Evolutionary conservation across 1,140 invertebrate species (phyloP), one percentile per base, ranked within the genome.

Genomic region (Colletes latitarsis): DNA sequence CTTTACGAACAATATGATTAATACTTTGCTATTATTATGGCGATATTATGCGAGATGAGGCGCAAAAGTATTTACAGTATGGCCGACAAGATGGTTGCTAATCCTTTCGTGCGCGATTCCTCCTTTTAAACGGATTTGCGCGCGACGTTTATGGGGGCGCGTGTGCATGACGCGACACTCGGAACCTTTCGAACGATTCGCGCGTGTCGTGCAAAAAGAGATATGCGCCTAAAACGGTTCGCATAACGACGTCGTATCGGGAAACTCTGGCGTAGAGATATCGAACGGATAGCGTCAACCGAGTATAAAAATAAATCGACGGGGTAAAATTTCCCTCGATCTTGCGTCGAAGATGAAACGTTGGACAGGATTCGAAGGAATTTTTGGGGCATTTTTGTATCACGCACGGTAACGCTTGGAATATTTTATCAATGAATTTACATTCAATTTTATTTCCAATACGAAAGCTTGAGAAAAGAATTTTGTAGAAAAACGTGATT

Each of bases 111-210:
- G 30, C 30, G 53, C 69, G 68, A 79, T 77, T 55, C n/a, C 53
- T 52, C 58, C 52, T 63, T 39, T 78, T 71, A 68, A 74, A 63
- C 58, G 79, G 64, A 68, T 84, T 73, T 85, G 70, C 83, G 52
- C 60, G 83, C 70, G 80, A 86, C 83, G 83, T 79, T 78, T 85
- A 82, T 85, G 53, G 80, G 82, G 82, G 53, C 30, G 74, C 49
- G 57, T 85, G 83, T 72, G 62, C 64, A 66, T 74, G 84, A 85
- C 74, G 71, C 43, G 53, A 64, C 55, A 46, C 12, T 43, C 15
- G 17, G 52, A 8, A 73, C 41, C 52, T 70, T 66, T 71, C 46
- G 14, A 72, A 14, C 52, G 79, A 81, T 19, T 80, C 57, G 46
- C 63, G 60, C 57, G 46, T 67, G 57, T 41, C 15, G 6, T 17